Conservation (phyloP, 2,888 invertebrate genomes). For the Phania funesta region DNA sequence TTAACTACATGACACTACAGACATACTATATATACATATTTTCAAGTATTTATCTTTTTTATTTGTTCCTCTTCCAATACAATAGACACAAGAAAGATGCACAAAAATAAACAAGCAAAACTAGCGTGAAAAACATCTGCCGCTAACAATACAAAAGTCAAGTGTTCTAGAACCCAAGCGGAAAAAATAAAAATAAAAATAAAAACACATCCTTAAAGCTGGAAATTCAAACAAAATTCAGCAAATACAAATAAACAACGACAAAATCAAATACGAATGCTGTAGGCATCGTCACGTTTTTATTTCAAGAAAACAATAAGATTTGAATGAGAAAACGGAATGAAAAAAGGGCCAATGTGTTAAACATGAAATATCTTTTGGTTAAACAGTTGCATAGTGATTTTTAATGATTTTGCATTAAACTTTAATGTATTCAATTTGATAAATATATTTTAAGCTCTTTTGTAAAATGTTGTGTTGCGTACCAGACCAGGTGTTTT, state of each 20-base stretch:
- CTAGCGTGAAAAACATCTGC: slow-evolving; percentile 10
- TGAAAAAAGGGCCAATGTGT: too few relatives aligned
- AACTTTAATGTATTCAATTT: too few relatives aligned
- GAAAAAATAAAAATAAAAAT: slow-evolving; percentile 6
- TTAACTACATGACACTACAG: background rate
- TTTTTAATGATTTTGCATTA: too few relatives aligned
- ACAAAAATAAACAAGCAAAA: background rate
- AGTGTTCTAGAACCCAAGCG: background rate
- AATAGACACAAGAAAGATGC: slow-evolving; percentile 3
- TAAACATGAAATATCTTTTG: too few relatives aligned
- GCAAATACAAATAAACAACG: background rate
- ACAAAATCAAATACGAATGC: background rate
- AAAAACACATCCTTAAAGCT: slow-evolving; percentile 5
- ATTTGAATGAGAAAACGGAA: too few relatives aligned
- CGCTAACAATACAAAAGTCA: background rate
- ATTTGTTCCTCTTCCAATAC: background rate
- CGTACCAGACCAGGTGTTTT: too few relatives aligned
- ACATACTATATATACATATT: background rate
- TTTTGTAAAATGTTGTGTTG: too few relatives aligned
- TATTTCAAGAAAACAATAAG: background rate
- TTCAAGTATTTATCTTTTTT: background rate
- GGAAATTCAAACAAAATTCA: slow-evolving; percentile 9
- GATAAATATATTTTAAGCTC: too few relatives aligned
- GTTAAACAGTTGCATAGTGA: too few relatives aligned
- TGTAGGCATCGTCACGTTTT: background rate